Evolutionary conservation across 2,113 vertebrate species (phyloP).

Genomic region (Lucifuga dentata): DNA sequence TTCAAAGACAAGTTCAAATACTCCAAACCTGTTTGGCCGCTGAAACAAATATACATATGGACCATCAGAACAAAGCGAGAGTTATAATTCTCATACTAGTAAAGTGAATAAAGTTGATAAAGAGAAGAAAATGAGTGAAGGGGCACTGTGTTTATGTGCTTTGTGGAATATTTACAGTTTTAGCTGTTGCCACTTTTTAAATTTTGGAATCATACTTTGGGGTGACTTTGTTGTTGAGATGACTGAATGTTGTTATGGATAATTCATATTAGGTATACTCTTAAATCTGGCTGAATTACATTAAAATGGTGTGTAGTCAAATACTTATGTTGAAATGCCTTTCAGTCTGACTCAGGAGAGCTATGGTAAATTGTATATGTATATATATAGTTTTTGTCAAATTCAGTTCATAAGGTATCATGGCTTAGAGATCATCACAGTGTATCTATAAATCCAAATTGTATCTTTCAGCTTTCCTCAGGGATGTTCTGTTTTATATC

Average conservation of each 20-base stretch:
- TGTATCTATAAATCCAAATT: too few relatives aligned
- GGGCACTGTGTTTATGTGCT: slow-evolving; percentile 27
- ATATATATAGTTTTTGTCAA: slow-evolving; percentile 16
- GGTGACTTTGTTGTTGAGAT: background rate
- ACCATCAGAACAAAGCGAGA: slow-evolving; percentile 8
- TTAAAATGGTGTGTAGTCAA: slow-evolving; percentile 44
- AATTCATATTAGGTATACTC: slow-evolving; percentile 1
- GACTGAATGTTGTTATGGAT: too few relatives aligned
- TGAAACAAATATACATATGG: slow-evolving; percentile 41
- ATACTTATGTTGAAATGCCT: slow-evolving; percentile 41
- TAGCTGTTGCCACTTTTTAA: background rate
- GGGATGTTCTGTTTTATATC: too few relatives aligned
- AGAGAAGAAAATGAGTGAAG: slow-evolving; percentile 18
- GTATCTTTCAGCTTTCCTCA: too few relatives aligned
- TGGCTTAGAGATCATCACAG: too few relatives aligned
- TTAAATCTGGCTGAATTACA: slow-evolving; percentile 26
- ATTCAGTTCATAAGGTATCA: slow-evolving; percentile 1
- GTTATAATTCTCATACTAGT: slow-evolving; percentile 40
- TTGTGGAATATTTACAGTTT: slow-evolving; percentile 4
- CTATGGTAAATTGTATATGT: slow-evolving; percentile 2
- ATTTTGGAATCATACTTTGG: too few relatives aligned
- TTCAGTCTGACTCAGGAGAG: slow-evolving; percentile 37
- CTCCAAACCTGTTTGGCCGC: slow-evolving; percentile 1
- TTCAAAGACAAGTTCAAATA: slow-evolving; percentile 13
- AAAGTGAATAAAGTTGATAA: slow-evolving; percentile 33